Base-by-base conservation (phyloP, 2,797 vertebrate species). In the Uromys caudimaculatus region DNA sequence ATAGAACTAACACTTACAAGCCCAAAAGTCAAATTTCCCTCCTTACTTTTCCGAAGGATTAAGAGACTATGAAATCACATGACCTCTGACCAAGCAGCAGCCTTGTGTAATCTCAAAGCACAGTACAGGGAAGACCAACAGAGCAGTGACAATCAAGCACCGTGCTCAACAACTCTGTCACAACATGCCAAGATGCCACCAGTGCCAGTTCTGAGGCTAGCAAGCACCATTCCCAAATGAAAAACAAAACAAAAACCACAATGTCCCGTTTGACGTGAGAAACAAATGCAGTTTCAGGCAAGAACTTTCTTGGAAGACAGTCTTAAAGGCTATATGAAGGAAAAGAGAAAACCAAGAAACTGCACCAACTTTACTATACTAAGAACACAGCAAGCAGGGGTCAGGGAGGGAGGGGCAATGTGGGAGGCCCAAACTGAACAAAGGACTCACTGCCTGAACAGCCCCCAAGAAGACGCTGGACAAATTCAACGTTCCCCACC, bases 1-100 rank as follows among this genome's bases (percentile, higher is more conserved):
- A 77, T 2, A 86, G 23, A 35, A 76, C 62, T 95, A 96, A 62
- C 54, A 58, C 21, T 81, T 89, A 83, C 69, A 96, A 92, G 93
- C 6, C 41, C 19, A 83, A 73, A 54, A 91, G 52, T 95, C 60
- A 95, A 94, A 92, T 60, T 76, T 95, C 67, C 35, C 21, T n/a
- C 16, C 24, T 79, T 83, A 47, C 93, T 32, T 16, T 94, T 76
- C 83, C 78, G 38, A 23, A 93, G 73, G 14, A 83, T 62, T 24
- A 91, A 90, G 29, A 90, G 6, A 89, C 6, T 92, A 81, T 81
- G n/a, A 95, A 91, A 89, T 41, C 41, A 82, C 14, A 29, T 35
- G 85, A 87, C 86, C 58, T 88, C 58, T 35, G 10, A 77, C 14
- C 62, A 96, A 87, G 38, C 71, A 92, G 89, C 71, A 88, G 47